These are phyloP conservation scores for Anagrus nilaparvatae DNA, from an alignment of 1,140 invertebrate species.

Conservation along the genomic window DNA sequence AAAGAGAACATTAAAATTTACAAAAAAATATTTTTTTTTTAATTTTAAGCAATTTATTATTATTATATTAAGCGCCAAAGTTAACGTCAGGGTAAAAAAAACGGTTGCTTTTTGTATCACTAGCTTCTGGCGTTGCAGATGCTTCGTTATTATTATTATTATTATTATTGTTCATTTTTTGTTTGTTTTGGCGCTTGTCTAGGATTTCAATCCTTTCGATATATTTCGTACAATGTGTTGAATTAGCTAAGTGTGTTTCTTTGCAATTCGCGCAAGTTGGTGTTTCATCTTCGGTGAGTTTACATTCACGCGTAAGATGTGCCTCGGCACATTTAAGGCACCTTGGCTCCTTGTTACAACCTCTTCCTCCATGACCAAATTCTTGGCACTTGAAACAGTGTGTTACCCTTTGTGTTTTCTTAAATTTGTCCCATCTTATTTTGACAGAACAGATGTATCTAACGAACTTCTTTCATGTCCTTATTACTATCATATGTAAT, in stretches of 20 bases:
- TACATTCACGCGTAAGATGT: slow-evolving; percentile 26
- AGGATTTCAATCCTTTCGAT: slow-evolving; percentile 3
- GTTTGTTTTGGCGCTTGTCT: too few species aligned
- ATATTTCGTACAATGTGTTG: slow-evolving; percentile 14
- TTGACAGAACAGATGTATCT: slow-evolving; percentile 10
- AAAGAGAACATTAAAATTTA: too few species aligned
- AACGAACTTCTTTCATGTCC: too few species aligned
- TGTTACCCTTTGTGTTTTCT: slow-evolving; percentile 17
- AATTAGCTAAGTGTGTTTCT: slow-evolving; percentile 24
- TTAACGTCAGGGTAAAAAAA: too few species aligned
- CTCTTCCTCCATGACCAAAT: slow-evolving; percentile 27
- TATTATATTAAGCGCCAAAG: too few species aligned
- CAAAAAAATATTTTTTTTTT: too few species aligned
- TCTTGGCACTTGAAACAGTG: slow-evolving; percentile 30
- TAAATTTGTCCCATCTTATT: slow-evolving; percentile 21
- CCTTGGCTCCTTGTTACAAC: slow-evolving; percentile 20
- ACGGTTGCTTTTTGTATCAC: too few species aligned
- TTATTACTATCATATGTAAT: too few species aligned
- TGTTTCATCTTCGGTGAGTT: slow-evolving; percentile 14
- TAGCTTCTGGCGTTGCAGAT: too few species aligned
- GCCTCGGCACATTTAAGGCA: slow-evolving; percentile 29
- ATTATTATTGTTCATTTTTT: too few species aligned
- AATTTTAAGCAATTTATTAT: too few species aligned
- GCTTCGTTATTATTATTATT: too few species aligned
- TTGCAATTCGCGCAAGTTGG: slow-evolving; percentile 27